Conservation (phyloP, 2,888 invertebrate species). For the Trissoscelio sp. region DNA sequence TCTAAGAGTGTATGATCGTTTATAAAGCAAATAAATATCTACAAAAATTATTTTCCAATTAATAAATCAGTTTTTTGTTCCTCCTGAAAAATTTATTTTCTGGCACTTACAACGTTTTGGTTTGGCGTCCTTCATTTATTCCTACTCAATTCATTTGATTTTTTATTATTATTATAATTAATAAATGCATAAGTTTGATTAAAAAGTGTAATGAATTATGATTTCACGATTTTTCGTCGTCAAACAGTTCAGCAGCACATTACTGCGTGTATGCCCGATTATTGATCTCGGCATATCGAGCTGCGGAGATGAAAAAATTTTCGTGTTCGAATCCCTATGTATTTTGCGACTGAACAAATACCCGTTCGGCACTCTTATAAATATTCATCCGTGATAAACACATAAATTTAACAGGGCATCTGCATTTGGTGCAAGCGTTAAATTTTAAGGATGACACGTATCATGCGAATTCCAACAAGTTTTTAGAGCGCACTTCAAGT, state of each 20-base stretch:
- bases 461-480: conserved; percentile 23
- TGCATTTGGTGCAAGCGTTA: conserved; percentile 6
- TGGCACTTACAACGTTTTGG: too few species aligned
- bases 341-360: conserved; percentile 58
- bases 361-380: conserved; percentile 51
- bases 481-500: background rate
- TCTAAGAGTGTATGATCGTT: too few species aligned
- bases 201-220: too few species aligned
- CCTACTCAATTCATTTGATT: too few species aligned
- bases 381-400: conserved; percentile 60
- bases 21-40: too few species aligned
- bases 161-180: too few species aligned
- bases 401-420: conserved; percentile 41
- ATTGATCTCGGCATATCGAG: conserved; percentile 44
- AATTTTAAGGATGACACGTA: conserved; percentile 35
- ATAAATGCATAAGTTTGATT: too few species aligned
- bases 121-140: too few species aligned
- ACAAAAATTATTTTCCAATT: too few species aligned
- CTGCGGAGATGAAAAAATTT: conserved; percentile 27
- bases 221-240: background rate
- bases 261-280: conserved; percentile 1
- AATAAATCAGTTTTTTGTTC: too few species aligned
- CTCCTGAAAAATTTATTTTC: too few species aligned
- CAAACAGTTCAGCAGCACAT: conserved; percentile 8
- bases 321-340: conserved; percentile 19